Evolutionary conservation across 2,888 invertebrate genomes (phyloP).

Genomic region (Saturnia pavonia): DNA sequence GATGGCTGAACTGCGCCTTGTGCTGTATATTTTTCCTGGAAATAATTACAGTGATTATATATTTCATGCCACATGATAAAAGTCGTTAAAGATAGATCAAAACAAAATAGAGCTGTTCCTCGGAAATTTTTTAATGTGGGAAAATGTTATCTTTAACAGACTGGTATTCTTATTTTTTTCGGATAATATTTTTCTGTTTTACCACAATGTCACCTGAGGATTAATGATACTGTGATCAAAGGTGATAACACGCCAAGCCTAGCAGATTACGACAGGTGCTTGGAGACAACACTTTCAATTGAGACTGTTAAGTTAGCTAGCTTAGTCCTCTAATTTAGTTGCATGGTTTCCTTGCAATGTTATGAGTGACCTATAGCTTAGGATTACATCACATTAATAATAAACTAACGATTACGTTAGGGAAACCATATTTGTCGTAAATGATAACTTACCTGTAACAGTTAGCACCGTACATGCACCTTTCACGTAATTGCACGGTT

Average conservation of each 20-base stretch:
- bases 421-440: neutral
- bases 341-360: neutral
- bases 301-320: neutral
- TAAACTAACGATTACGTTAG: neutral
- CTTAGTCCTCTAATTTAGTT: neutral
- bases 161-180: no score
- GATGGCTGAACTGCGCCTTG: conserved; percentile 83
- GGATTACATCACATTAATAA: neutral
- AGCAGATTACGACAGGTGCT: neutral
- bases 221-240: no score
- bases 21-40: conserved; percentile 84
- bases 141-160: neutral
- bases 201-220: no score
- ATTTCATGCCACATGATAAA: no score
- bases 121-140: neutral
- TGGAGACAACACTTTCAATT: neutral
- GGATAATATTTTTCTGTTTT: no score
- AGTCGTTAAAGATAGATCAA: no score
- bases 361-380: neutral
- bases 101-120: no score
- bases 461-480: conserved; percentile 83
- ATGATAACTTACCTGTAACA: conserved; percentile 81
- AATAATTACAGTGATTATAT: conserved; percentile 14
- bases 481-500: conserved; percentile 55
- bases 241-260: no score